Base-by-base conservation (phyloP, 2,113 vertebrate genomes). In the Pogona vitticeps region DNA sequence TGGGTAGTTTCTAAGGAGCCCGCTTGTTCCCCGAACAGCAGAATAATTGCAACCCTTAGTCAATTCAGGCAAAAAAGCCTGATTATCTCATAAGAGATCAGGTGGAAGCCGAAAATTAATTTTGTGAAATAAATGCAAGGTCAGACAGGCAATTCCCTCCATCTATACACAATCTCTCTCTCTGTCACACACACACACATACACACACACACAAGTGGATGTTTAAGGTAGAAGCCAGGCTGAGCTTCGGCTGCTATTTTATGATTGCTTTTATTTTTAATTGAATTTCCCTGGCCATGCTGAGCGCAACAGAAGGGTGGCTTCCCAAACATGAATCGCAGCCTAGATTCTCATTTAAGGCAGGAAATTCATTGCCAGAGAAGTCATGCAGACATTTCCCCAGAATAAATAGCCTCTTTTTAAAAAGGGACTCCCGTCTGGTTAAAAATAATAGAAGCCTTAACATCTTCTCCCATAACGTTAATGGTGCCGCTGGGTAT, bases 371-470 rank as follows among this genome's bases (percentile, higher is more conserved):
- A 21, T 46, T 28, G 86, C 40, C 7, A 31, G 72, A n/a, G 52
- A 88, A 87, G 80, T 78, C 78, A 81, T 20, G 52, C n/a, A 73
- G 7, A 36, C 40, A 86, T 73, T 84, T 86, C n/a, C 89, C 9
- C 65, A 83, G 1, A 17, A 76, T 68, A 1, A 90, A 91, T 91
- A 87, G 75, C 0, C 40, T 26, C 88, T 83, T 83, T 67, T 72
- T n/a, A 83, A 52, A 91, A 61, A 80, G 59, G 63, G 85, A 91
- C 88, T 86, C 92, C 90, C 89, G 88, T 31, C 80, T 91, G 93
- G 89, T 13, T 88, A 7, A 13, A 88, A 0, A 84, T 79, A 83
- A 84, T 63, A 71, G 15, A 77, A 61, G 68, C 76, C 63, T 52
- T 72, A 52, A 63, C 58, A 72, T 72, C 75, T 84, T 80, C 36